These are phyloP conservation scores for Drosophila kurseongensis DNA, from an alignment of 1,140 invertebrate genomes.

Conservation along the genomic window DNA sequence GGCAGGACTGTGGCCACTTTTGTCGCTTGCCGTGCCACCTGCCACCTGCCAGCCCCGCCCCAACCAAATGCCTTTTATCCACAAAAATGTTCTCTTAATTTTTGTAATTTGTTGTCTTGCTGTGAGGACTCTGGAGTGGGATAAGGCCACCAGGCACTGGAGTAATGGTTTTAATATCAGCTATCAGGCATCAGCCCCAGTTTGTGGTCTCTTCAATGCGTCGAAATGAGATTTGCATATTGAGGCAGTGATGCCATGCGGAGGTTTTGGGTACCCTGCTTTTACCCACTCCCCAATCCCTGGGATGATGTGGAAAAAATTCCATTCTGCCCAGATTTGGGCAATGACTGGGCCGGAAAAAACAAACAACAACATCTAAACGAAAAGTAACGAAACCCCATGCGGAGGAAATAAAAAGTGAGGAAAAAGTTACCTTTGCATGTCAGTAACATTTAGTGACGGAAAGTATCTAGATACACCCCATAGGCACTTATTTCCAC, in stretches of 20 bases:
- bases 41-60: background rate
- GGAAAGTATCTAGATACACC: constrained; percentile 1
- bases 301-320: constrained; percentile 28
- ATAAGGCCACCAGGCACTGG: background rate
- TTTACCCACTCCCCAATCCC: constrained; percentile 9
- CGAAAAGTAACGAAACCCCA: constrained; percentile 18
- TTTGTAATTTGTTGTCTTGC: constrained; percentile 69
- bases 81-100: constrained; percentile 75
- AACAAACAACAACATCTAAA: constrained; percentile 46
- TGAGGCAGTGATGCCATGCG: constrained; percentile 55
- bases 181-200: constrained; percentile 42
- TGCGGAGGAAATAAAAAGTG: constrained; percentile 8
- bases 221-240: constrained; percentile 66
- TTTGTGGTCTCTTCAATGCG: constrained; percentile 53
- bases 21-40: constrained; percentile 4
- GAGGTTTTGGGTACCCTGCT: background rate
- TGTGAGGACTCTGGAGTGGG: background rate
- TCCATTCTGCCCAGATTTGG: constrained; percentile 25
- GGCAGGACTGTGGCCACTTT: constrained; percentile 19
- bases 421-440: constrained; percentile 35
- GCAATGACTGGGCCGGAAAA: constrained; percentile 60
- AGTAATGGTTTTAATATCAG: constrained; percentile 56
- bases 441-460: constrained; percentile 15
- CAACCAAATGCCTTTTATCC: constrained; percentile 27
- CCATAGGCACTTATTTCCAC: constrained; percentile 1